phyloP scores from a whole-genome alignment of 2,888 invertebrate species.

The Melinaea marsaeus region DNA sequence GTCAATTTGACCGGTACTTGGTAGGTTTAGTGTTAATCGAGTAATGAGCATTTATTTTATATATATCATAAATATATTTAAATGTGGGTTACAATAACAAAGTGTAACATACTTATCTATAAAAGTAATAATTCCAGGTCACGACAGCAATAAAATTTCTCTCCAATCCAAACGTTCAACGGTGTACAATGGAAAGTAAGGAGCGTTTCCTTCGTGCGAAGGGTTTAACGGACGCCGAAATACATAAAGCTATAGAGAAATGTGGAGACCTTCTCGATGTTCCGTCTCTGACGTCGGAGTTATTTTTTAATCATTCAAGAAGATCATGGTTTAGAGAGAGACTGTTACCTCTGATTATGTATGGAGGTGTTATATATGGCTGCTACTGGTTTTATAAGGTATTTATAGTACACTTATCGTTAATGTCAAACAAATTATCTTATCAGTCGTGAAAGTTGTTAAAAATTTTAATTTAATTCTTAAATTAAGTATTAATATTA shows the following conservation, averaged over 20 bases:
- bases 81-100: neutral
- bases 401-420: slow-evolving; percentile 25
- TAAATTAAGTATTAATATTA: too few relatives aligned
- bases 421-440: too few relatives aligned
- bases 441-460: too few relatives aligned
- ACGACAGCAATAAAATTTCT: slow-evolving; percentile 91
- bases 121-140: slow-evolving; percentile 76
- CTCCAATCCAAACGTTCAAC: slow-evolving; percentile 89
- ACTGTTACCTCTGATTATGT: slow-evolving; percentile 83
- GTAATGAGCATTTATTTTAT: neutral
- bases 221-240: slow-evolving; percentile 86
- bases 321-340: slow-evolving; percentile 80
- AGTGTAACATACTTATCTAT: neutral
- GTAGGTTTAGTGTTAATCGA: too few relatives aligned
- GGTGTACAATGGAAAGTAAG: slow-evolving; percentile 86
- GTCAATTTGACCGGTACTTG: too few relatives aligned
- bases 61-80: neutral
- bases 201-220: slow-evolving; percentile 87
- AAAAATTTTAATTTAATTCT: too few relatives aligned
- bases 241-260: slow-evolving; percentile 84
- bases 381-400: slow-evolving; percentile 91
- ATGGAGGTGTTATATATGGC: slow-evolving; percentile 87
- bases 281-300: slow-evolving; percentile 61
- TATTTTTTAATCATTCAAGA: slow-evolving; percentile 60
- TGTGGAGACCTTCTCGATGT: slow-evolving; percentile 70